Conservation (phyloP, 2,888 invertebrate species). For the Dioctria rufipes region DNA sequence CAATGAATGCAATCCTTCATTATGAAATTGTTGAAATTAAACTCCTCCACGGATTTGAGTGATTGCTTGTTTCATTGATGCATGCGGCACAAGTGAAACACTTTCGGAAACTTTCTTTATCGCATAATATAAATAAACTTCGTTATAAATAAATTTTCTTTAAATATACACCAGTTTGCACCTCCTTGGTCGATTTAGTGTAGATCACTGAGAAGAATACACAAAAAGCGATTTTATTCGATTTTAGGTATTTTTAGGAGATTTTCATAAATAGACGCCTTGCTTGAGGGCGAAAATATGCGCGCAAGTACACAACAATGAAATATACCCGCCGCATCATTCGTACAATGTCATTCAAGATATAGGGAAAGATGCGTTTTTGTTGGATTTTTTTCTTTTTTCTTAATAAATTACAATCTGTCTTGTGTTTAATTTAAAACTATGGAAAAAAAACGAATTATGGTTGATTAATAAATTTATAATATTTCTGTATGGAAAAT, state of each 20-base stretch:
- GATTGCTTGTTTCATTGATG: conserved; percentile 24
- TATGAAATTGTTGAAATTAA: conserved; percentile 2
- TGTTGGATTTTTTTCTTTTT: not conserved
- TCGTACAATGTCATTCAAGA: conserved; percentile 30
- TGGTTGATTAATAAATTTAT: too few relatives aligned
- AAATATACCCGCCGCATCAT: not conserved
- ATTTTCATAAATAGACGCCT: conserved; percentile 40
- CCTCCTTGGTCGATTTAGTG: conserved; percentile 51
- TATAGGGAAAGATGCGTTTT: conserved; percentile 1
- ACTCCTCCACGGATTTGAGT: conserved; percentile 19
- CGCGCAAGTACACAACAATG: conserved; percentile 28
- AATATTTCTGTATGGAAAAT: too few relatives aligned
- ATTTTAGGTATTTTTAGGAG: conserved; percentile 55
- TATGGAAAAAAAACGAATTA: too few relatives aligned
- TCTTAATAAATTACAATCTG: not conserved
- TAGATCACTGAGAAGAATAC: conserved; percentile 50
- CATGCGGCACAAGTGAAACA: conserved; percentile 27
- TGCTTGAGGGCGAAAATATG: conserved; percentile 43
- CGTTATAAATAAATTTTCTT: conserved; percentile 52
- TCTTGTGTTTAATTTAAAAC: too few relatives aligned
- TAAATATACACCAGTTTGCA: conserved; percentile 48
- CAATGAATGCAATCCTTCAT: not conserved
- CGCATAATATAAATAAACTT: conserved; percentile 52
- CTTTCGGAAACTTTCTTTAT: conserved; percentile 47
- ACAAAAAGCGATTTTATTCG: conserved; percentile 53